Percentiles rank a stretch among this genome's conserved stretches.
Evolutionary conservation across 2,888 invertebrate species (phyloP).

Genomic region (Pinctada fucata): DNA sequence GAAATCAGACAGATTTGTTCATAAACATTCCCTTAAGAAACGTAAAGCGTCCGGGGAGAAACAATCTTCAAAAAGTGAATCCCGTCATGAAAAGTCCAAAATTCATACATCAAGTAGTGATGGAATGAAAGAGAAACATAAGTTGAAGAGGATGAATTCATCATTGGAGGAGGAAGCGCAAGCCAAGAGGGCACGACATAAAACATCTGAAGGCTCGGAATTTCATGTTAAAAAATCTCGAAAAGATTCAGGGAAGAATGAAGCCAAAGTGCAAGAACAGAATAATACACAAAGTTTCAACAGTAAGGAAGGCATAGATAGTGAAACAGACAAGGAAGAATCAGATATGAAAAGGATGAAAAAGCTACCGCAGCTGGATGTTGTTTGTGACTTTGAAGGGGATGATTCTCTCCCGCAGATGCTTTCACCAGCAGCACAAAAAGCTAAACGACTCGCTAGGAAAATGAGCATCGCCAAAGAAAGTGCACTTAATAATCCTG

Average conservation of each 20-base stretch:
- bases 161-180: neutral
- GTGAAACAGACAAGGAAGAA: neutral
- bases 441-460: neutral
- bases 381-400: neutral
- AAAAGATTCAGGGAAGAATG: neutral
- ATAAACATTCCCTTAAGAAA: no score
- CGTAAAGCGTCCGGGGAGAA: no score
- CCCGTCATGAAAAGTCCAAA: no score
- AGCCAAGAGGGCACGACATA: neutral
- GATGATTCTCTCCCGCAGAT: neutral
- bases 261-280: neutral
- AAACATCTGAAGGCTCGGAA: neutral
- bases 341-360: neutral
- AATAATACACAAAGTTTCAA: neutral
- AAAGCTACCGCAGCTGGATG: neutral
- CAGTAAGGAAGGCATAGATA: neutral
- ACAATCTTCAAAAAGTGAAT: no score
- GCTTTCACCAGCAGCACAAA: neutral
- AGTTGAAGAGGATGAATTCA: neutral
- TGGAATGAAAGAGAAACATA: neutral
- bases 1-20: neutral
- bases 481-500: no score
- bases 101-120: neutral
- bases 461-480: neutral
- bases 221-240: neutral